phyloP scores from a whole-genome alignment of 2,113 vertebrate species.

The Polypterus bichir region DNA sequence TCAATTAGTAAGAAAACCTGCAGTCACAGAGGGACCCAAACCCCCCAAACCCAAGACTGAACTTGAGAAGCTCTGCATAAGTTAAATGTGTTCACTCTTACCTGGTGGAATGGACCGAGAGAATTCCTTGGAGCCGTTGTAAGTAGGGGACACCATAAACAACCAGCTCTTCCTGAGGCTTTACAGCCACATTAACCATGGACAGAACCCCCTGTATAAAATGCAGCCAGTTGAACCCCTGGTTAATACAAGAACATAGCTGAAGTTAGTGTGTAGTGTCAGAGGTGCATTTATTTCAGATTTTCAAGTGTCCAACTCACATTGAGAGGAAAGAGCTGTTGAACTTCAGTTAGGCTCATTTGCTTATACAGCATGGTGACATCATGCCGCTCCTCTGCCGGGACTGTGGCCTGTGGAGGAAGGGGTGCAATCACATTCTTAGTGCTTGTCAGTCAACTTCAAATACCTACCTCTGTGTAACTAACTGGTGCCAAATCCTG shows the following conservation, averaged over 20 bases:
- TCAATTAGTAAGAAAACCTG: too few species aligned
- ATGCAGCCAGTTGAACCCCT: constrained; percentile 90
- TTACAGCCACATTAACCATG: constrained; percentile 58
- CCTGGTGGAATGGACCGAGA: constrained; percentile 69
- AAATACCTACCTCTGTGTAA: too few species aligned
- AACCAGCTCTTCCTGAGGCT: constrained; percentile 70
- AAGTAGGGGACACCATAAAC: constrained; percentile 81
- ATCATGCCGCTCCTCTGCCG: constrained; percentile 81
- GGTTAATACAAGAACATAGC: constrained; percentile 8
- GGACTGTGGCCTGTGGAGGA: constrained; percentile 64
- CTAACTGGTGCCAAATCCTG: too few species aligned
- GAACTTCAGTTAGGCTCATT: constrained; percentile 71
- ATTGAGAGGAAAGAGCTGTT: constrained; percentile 62
- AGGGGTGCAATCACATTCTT: too few species aligned
- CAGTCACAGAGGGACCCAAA: too few species aligned
- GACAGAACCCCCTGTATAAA: constrained; percentile 75
- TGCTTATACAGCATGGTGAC: constrained; percentile 84
- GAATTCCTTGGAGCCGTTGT: constrained; percentile 63
- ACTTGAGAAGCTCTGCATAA: too few species aligned
- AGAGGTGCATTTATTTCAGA: not conserved
- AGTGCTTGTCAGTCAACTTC: too few species aligned
- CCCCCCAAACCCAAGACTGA: too few species aligned
- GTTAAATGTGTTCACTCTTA: constrained; percentile 25
- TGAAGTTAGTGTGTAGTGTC: constrained; percentile 5
- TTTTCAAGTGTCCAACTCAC: constrained; percentile 42